Evolutionary conservation across 1,140 invertebrate species (phyloP), one percentile per base, ranked within the genome.

Genomic region (Hylyphantes graminicola): DNA sequence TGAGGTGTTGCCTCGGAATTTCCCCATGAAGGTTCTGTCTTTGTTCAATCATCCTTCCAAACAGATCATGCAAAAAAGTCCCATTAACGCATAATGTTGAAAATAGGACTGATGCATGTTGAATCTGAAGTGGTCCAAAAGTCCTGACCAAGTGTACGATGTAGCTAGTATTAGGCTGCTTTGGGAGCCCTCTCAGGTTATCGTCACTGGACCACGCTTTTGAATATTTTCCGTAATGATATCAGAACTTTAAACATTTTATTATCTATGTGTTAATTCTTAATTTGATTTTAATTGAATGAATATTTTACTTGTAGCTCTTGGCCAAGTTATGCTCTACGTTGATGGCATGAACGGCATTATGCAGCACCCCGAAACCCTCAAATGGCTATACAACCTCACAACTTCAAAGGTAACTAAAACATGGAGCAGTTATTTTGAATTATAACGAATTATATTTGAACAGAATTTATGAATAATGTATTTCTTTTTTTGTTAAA

Each of bases 341-440:
- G 97, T 99, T 35, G 98, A 99, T 90, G 98, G 98, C 2, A 99
- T 99, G 98, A 98, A 99, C 91, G 98, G 98, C 2, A 97, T 99
- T 13, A 99, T 99, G 92, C 94, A 95, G 87, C 96, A 99, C 90
- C 95, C 95, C 88, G 94, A 95, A 87, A 99, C 98, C 51, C 94
- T 99, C 86, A 96, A 99, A 90, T 99, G 98, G 98, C 92, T 99
- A 2, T 99, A 99, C 91, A 94, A 95, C 55, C 91, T 99, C 82
- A 94, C 98, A 82, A 94, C 96, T 59, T 98, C 97, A 87, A 96
- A 96, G 91, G 92, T 92, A 86, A 88, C 21, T 87, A 7, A 17
- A 59, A 76, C 6, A 19, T 17, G 21, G 7, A 53, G 55, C 2
- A 6, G n/a, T 5, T 68, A 21, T 21, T 68, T 13, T 68, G 19